Evolutionary conservation across 2,113 vertebrate genomes (phyloP), one percentile per base, ranked within the genome.

Genomic region (Lepus americanus): DNA sequence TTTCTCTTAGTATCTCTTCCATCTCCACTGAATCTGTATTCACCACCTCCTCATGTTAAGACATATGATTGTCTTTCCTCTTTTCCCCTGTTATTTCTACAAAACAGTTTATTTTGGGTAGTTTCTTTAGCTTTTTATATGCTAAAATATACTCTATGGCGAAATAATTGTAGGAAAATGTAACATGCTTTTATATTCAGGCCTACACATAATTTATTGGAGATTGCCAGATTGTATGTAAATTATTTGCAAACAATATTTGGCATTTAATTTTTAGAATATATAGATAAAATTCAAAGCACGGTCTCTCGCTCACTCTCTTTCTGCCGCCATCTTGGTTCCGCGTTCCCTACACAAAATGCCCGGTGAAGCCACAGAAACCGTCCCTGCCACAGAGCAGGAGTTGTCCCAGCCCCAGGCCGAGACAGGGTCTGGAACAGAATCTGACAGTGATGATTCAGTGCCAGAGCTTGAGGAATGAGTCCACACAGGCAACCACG

Each of bases 291-390:
- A 25, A 25, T 81, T 84, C 70, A 91, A 83, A 95, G 77, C 67
- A 69, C 27, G 39, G 16, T 23, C 25, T 73, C 76, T 78, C 44
- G 39, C 33, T 73, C 5, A 1, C 39, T 61, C 44, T 61, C 97
- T 99, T 98, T 99, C 89, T 88, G 97, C 98, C 98, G 98, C 99
- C 98, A 99, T 97, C 78, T 98, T 98, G 94, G 97, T 89, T 51
- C 74, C 88, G 33, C 39, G 0, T 90, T 96, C 96, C 95, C 95
- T 79, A 79, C 87, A 97, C 97, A 97, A 97, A 98, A 99, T 99
- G 99, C 99, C 99, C 72, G 98, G 99, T 91, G 99, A 99, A 99
- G 49, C 31, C 80, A 74, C 69, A 73, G 79, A 83, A 59, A 59
- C 55, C 13, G 2, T 59, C 55, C 55, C 55, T 59, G 55, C 55